Base-by-base conservation (phyloP, 2,888 invertebrate genomes). In the Melinaea menophilus region DNA sequence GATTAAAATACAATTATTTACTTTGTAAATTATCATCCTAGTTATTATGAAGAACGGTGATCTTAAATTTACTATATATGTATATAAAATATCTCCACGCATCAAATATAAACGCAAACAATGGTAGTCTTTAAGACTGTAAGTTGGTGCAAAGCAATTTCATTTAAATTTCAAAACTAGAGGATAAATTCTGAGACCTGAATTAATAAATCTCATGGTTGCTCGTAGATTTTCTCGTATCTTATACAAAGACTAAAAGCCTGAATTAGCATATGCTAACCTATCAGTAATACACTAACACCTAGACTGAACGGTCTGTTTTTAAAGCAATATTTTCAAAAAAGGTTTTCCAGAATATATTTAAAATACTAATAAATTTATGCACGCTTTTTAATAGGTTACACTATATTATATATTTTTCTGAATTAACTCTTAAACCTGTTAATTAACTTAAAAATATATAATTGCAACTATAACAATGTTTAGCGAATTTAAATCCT, bases 181-280 rank as follows among this genome's bases (percentile, higher is more conserved):
- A n/a, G 48, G 65, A 65, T 67, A 65, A 65, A 67, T 67, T 61
- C 58, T 65, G 51, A 59, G 60, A 61, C 60, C 41, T 57, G 45
- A 58, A 34, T 58, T 57, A 58, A 63, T 63, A 65, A 63, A 63
- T 61, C 55, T 63, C 55, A 55, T 22, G 59, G 61, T 22, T 59
- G 65, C 59, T 34, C 55, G 37, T 56, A 65, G 62, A 65, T 68
- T 66, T 68, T n/a, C n/a, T n/a, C n/a, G n/a, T n/a, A 68, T 64
- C 62, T 66, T 59, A 63, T 56, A 51, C 51, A 31, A 55, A 13
- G 61, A 45, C 62, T 66, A 48, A 66, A 68, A 66, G 63, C 59
- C 56, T 60, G 56, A 58, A 69, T 69, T 69, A 62, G 60, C 69
- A 69, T 69, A 69, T 61, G 65, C 67, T 65, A 69, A 69, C 65